Conservation (phyloP, 2,888 invertebrate species). For the Mesorhabditis belari region DNA sequence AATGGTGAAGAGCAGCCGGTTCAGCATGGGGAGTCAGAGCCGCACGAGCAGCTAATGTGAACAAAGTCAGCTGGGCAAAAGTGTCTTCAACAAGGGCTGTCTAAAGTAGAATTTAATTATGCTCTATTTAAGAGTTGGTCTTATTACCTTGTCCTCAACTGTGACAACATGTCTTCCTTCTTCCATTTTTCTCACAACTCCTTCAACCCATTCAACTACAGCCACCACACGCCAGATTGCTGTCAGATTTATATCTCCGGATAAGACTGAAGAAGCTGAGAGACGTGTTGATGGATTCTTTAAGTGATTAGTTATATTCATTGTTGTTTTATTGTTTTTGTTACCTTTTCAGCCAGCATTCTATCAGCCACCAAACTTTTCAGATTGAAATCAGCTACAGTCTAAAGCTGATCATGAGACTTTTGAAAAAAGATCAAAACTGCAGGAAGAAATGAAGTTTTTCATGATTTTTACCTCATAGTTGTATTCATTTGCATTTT, state of each 20-base stretch:
- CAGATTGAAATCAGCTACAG: conserved; percentile 32
- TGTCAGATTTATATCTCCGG: conserved; percentile 10
- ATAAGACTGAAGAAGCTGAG: conserved; percentile 3
- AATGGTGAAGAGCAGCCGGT: not conserved
- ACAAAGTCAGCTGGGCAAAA: conserved; percentile 8
- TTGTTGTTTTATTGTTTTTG: not conserved
- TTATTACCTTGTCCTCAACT: conserved; percentile 46
- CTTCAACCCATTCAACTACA: conserved; percentile 40
- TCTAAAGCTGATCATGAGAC: no score
- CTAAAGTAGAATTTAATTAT: no score
- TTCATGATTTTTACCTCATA: no score
- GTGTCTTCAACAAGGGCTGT: conserved; percentile 4
- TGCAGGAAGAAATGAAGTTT: no score
- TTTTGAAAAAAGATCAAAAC: no score
- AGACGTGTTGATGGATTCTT: not conserved
- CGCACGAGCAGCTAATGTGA: conserved; percentile 2
- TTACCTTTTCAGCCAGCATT: conserved; percentile 20
- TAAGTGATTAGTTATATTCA: not conserved
- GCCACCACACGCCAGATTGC: conserved; percentile 34
- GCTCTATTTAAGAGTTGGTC: no score
- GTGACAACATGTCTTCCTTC: conserved; percentile 20
- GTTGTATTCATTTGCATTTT: conserved; percentile 8
- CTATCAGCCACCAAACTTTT: conserved; percentile 43
- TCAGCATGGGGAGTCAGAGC: not conserved
- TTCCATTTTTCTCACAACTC: conserved; percentile 25